phyloP scores from a whole-genome alignment of 1,140 invertebrate genomes.

The Metaphire vulgaris region DNA sequence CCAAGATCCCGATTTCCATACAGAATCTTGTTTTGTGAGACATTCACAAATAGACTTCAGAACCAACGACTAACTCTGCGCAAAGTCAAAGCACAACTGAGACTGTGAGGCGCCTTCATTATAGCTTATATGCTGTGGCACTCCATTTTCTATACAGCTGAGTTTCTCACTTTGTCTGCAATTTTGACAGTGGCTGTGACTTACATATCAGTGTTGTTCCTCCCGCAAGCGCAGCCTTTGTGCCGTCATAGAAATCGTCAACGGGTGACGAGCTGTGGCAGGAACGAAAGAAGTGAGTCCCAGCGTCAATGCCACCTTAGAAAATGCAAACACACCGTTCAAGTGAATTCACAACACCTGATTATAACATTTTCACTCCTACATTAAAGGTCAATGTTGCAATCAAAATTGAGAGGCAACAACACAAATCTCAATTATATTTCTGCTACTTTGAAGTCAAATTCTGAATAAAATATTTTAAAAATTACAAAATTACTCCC shows the following conservation, averaged over 20 bases:
- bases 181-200: too few species aligned
- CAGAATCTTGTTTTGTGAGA: too few species aligned
- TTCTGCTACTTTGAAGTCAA: not conserved
- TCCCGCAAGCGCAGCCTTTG: constrained; percentile 77
- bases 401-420: not conserved
- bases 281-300: constrained; percentile 78
- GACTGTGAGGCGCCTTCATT: too few species aligned
- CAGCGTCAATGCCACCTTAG: constrained; percentile 73
- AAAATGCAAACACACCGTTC: constrained; percentile 26
- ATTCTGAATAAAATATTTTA: not conserved
- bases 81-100: too few species aligned
- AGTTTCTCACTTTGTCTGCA: too few species aligned
- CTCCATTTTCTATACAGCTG: too few species aligned
- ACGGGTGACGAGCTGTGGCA: constrained; percentile 71
- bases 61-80: too few species aligned
- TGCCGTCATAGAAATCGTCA: constrained; percentile 84
- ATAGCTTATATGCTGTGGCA: too few species aligned
- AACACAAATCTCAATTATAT: not conserved
- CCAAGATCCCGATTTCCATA: too few species aligned
- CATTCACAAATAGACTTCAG: too few species aligned
- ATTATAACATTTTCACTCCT: not conserved
- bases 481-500: too few species aligned
- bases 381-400: not conserved
- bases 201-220: constrained; percentile 82
- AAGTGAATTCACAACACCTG: too few species aligned